Percentiles rank a stretch among this genome's conserved stretches.
Conservation (phyloP, 2,888 invertebrate species). For the Ephialtes manifestator region DNA sequence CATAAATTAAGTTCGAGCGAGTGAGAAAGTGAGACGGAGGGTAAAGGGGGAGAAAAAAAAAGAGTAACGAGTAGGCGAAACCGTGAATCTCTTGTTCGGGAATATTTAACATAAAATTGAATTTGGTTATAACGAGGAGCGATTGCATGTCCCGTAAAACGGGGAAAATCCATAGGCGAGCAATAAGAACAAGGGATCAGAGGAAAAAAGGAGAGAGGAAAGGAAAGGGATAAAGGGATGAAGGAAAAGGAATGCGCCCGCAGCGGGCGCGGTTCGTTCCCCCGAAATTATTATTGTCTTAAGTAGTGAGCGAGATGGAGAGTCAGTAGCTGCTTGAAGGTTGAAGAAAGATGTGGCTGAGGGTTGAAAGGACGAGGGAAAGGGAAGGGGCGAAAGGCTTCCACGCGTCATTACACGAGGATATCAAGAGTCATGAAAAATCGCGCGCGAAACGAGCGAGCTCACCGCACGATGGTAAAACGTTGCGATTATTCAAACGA, state of each 20-base stretch:
- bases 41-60: constrained; percentile 21
- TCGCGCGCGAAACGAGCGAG: constrained; percentile 78
- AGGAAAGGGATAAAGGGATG: constrained; percentile 65
- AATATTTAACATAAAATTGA: constrained; percentile 84
- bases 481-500: constrained; percentile 84
- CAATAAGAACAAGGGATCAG: constrained; percentile 38
- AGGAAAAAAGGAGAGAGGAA: constrained; percentile 49
- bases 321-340: constrained; percentile 4
- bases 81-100: constrained; percentile 77
- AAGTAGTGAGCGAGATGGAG: constrained; percentile 71
- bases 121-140: constrained; percentile 83
- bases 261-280: constrained; percentile 70
- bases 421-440: constrained; percentile 83
- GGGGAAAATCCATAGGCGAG: constrained; percentile 60
- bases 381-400: constrained; percentile 69
- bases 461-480: constrained; percentile 21
- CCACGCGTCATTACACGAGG: constrained; percentile 84
- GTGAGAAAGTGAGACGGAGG: constrained; percentile 60
- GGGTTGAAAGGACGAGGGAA: constrained; percentile 28
- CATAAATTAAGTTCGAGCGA: constrained; percentile 80
- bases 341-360: constrained; percentile 27
- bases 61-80: constrained; percentile 16
- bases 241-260: constrained; percentile 36
- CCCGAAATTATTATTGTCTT: constrained; percentile 74
- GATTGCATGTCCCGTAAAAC: constrained; percentile 72